Evolutionary conservation across 2,888 invertebrate species (phyloP).

Genomic region (Amblyjoppa fuscipennis): DNA sequence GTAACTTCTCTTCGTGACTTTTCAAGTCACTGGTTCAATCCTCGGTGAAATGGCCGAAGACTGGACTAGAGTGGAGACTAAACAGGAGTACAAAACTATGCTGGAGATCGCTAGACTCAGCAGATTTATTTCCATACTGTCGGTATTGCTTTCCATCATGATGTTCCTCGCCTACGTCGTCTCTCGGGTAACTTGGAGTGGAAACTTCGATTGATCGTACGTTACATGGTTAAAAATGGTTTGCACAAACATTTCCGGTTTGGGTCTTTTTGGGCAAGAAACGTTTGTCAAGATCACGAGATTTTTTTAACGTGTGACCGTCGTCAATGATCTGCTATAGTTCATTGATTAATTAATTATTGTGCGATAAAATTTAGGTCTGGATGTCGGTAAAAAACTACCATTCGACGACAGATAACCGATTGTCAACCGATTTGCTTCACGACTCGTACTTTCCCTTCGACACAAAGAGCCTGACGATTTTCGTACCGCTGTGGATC

Average conservation of each 20-base stretch:
- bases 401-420: slow-evolving; percentile 32
- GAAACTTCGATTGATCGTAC: neutral
- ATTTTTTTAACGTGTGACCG: too few relatives aligned
- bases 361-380: slow-evolving; percentile 40
- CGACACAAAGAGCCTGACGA: slow-evolving; percentile 28
- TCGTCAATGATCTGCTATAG: too few relatives aligned
- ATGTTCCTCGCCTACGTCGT: slow-evolving; percentile 62
- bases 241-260: neutral
- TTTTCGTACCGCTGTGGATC: slow-evolving; percentile 53
- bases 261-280: too few relatives aligned
- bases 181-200: slow-evolving; percentile 32
- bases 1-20: slow-evolving; percentile 17
- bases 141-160: slow-evolving; percentile 66
- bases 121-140: slow-evolving; percentile 69
- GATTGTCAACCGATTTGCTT: slow-evolving; percentile 55
- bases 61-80: slow-evolving; percentile 45
- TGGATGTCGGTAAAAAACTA: slow-evolving; percentile 49
- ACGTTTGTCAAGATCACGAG: too few relatives aligned
- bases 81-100: slow-evolving; percentile 63
- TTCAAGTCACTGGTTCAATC: slow-evolving; percentile 41
- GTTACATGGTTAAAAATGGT: neutral
- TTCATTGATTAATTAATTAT: too few relatives aligned
- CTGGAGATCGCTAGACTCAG: slow-evolving; percentile 67
- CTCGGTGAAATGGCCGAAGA: slow-evolving; percentile 53
- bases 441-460: slow-evolving; percentile 64